Evolutionary conservation across 35 echinoderm and acorn worm genomes (phyloP).

Genomic region (Apostichopus californicus): DNA sequence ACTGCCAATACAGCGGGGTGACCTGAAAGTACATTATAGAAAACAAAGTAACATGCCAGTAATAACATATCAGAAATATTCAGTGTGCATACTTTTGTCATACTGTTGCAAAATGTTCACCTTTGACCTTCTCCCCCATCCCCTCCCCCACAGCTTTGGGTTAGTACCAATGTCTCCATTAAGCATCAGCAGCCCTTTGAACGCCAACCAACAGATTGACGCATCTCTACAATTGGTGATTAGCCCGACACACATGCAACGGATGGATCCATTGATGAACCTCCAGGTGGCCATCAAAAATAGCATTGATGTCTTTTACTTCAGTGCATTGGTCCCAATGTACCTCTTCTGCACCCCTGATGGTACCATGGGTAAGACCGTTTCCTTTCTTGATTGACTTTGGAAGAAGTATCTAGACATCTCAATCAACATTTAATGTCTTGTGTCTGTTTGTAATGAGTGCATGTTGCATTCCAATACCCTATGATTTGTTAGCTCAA

Average conservation of each 20-base stretch:
- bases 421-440: too few species aligned
- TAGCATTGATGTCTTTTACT: conserved; percentile 93
- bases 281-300: conserved; percentile 90
- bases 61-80: too few species aligned
- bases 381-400: background rate
- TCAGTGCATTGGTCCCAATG: conserved; percentile 71
- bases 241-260: conserved; percentile 62
- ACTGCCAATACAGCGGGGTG: too few species aligned
- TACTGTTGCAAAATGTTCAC: background rate
- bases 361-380: conserved; percentile 85
- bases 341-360: conserved; percentile 73
- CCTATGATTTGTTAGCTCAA: too few species aligned
- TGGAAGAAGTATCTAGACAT: too few species aligned
- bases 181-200: conserved; percentile 68
- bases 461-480: too few species aligned
- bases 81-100: background rate
- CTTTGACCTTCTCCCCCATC: background rate
- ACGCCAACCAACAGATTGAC: conserved; percentile 79
- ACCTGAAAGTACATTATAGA: too few species aligned
- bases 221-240: conserved; percentile 67
- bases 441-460: too few species aligned
- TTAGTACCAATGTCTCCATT: conserved; percentile 57
- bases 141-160: conserved; percentile 70
- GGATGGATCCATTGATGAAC: conserved; percentile 86
- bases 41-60: too few species aligned